Base-by-base conservation (phyloP, 1,140 invertebrate species). In the Microplitis mediator region DNA sequence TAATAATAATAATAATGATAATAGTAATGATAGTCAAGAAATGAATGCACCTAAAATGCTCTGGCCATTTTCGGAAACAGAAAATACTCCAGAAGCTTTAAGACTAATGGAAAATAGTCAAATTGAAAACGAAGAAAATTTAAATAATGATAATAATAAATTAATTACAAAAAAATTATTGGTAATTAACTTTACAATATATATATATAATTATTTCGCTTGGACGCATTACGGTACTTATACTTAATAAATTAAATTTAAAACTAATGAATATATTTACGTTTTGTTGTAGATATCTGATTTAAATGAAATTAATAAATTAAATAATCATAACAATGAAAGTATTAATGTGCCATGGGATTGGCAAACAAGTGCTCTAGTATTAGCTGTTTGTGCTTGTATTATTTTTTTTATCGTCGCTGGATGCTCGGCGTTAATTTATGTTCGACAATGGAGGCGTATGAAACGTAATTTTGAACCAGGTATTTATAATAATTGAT, bases 331-430 rank as follows among this genome's bases (percentile, higher is more conserved):
- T 4, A 69, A 13, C 16, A 50, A 45, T 4, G 74, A 76, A 56
- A 69, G 60, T 35, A 64, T 52, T 45, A 69, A 79, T 32, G 63
- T 36, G 50, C 52, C 70, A 31, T 89, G 88, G 88, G 89, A 91
- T 78, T 92, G 91, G 91, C 90, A 91, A 75, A 89, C 89, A 0
- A 86, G 89, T 4, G 89, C 89, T 1, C 78, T 92, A 72, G 87
- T 89, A 3, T 82, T 90, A 23, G 91, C 90, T 14, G 89, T 91
- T 4, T 88, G 89, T 72, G 88, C 90, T 51, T 91, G 90, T 80
- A 86, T 92, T 34, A 77, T 91, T 70, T 92, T 92, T 85, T 92
- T 92, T 80, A 81, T 90, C 51, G 89, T 90, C 45, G 90, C 90
- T 72, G 90, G 89, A 71, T 87, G 89, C 74, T 91, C 91, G 73